These are phyloP conservation scores for Enoplosus armatus DNA, from an alignment of 2,797 vertebrate species.

Conservation along the genomic window DNA sequence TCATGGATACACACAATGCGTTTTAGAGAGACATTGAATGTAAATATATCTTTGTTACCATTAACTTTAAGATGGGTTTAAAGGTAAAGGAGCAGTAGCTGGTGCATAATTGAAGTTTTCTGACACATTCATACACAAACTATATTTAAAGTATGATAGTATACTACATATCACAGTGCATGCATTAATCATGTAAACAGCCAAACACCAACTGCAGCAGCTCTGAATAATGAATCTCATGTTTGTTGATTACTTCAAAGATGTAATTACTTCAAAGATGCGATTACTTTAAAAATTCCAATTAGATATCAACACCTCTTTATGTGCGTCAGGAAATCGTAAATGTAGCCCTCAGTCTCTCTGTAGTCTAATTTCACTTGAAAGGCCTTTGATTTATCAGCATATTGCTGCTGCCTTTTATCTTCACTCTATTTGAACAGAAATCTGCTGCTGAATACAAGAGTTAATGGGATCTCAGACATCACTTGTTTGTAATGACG, in stretches of 20 bases:
- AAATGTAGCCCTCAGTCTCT: slow-evolving; percentile 58
- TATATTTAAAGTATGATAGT: neutral
- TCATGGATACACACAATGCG: neutral
- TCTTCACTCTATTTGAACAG: slow-evolving; percentile 84
- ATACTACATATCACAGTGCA: neutral
- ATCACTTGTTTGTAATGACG: slow-evolving; percentile 80
- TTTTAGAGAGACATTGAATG: neutral
- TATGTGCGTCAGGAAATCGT: slow-evolving; percentile 72
- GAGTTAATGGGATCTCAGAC: slow-evolving; percentile 84
- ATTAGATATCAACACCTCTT: slow-evolving; percentile 82
- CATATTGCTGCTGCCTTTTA: slow-evolving; percentile 84
- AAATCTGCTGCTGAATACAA: slow-evolving; percentile 79
- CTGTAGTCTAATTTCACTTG: slow-evolving; percentile 81
- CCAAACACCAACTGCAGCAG: slow-evolving; percentile 28
- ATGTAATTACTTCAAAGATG: slow-evolving; percentile 82
- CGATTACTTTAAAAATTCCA: slow-evolving; percentile 79
- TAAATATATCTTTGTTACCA: neutral
- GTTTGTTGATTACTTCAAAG: slow-evolving; percentile 83
- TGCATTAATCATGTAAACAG: slow-evolving; percentile 17
- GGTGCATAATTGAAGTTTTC: neutral
- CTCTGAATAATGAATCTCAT: slow-evolving; percentile 58
- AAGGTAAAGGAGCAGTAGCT: neutral
- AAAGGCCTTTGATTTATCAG: slow-evolving; percentile 84
- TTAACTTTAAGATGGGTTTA: neutral
- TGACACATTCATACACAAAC: neutral